Percentiles rank a stretch among this genome's conserved stretches.
phyloP scores from a whole-genome alignment of 2,888 invertebrate genomes.

The Tineola bisselliella region DNA sequence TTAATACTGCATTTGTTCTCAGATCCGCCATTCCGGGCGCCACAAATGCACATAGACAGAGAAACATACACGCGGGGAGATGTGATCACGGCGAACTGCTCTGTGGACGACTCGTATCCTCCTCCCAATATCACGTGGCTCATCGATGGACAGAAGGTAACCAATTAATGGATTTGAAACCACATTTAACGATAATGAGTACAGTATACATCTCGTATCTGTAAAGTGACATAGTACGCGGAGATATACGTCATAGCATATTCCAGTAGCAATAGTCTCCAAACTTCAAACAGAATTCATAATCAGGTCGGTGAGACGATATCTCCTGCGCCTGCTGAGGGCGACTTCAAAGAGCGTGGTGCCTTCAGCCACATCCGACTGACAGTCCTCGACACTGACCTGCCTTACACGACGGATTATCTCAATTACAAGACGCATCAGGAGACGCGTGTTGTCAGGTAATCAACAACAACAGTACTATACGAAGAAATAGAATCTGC shows the following conservation, averaged over 20 bases:
- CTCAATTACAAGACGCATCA: not conserved
- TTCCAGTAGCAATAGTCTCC: not conserved
- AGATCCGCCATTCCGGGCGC: constrained; percentile 71
- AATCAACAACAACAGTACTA: too few relatives aligned
- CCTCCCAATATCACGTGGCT: constrained; percentile 71
- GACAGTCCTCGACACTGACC: constrained; percentile 40
- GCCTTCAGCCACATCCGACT: constrained; percentile 55
- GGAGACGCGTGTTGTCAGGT: not conserved
- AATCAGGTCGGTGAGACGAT: constrained; percentile 54
- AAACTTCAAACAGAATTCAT: not conserved
- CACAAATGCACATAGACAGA: constrained; percentile 59
- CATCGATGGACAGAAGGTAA: constrained; percentile 63
- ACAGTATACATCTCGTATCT: too few relatives aligned
- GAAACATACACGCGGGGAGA: constrained; percentile 63
- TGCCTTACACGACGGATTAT: constrained; percentile 41
- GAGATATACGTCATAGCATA: not conserved
- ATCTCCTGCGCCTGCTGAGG: constrained; percentile 34
- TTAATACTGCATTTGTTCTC: constrained; percentile 17
- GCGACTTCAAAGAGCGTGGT: constrained; percentile 50
- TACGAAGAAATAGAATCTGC: too few relatives aligned
- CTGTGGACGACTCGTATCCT: constrained; percentile 68
- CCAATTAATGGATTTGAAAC: not conserved
- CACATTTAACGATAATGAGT: not conserved
- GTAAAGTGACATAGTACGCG: too few relatives aligned
- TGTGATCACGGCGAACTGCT: constrained; percentile 67